These are phyloP conservation scores for Drosophila mayaguana DNA, from an alignment of 2,888 invertebrate species.

Conservation along the genomic window DNA sequence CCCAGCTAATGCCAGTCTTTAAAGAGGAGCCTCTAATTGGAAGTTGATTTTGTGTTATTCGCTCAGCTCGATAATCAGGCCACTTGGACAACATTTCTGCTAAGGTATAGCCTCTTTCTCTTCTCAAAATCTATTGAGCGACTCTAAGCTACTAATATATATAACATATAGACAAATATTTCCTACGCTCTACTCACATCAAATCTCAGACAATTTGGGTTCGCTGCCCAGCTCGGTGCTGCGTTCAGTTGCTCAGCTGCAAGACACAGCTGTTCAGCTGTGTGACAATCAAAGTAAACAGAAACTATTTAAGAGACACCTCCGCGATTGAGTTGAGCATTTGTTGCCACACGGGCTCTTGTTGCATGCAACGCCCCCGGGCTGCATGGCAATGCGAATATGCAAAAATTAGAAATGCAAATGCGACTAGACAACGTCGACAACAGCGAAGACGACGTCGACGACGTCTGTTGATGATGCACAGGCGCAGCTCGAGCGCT, in stretches of 20 bases:
- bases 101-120: too few relatives aligned
- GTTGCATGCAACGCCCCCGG: conserved; percentile 49
- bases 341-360: conserved; percentile 39
- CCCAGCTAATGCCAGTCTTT: too few relatives aligned
- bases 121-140: too few relatives aligned
- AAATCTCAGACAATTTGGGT: neutral
- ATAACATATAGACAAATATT: neutral
- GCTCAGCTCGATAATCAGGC: too few relatives aligned
- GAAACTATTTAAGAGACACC: conserved; percentile 34
- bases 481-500: conserved; percentile 59
- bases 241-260: neutral
- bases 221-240: neutral
- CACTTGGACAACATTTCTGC: too few relatives aligned
- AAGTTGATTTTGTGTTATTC: too few relatives aligned
- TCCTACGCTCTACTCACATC: neutral
- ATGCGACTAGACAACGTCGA: conserved; percentile 51
- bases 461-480: conserved; percentile 64
- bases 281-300: conserved; percentile 25
- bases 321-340: conserved; percentile 22
- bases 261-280: conserved; percentile 29
- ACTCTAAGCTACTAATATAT: neutral
- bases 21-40: too few relatives aligned
- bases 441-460: conserved; percentile 5
- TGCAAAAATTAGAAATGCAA: conserved; percentile 79
- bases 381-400: conserved; percentile 52